These are phyloP conservation scores for Erpornis zantholeuca DNA, from an alignment of 2,113 vertebrate genomes.

Conservation along the genomic window DNA sequence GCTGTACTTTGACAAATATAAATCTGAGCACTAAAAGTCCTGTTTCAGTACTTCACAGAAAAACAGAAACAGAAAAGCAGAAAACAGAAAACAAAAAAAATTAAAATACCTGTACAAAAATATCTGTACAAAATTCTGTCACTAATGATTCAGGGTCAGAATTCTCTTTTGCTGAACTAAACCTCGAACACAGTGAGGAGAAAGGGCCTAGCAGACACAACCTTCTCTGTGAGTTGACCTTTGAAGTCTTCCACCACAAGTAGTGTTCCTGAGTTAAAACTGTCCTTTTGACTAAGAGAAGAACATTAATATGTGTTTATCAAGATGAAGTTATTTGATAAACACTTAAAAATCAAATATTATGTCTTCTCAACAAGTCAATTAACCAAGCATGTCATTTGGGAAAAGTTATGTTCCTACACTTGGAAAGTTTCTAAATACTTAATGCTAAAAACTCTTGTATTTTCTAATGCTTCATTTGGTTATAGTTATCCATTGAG, in stretches of 20 bases:
- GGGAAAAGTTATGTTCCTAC: neutral
- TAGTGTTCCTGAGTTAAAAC: neutral
- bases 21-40: neutral
- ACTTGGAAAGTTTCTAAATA: neutral
- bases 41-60: neutral
- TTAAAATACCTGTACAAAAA: too few species aligned
- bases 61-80: too few species aligned
- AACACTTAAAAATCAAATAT: neutral
- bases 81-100: too few species aligned
- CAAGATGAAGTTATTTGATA: neutral
- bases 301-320: neutral
- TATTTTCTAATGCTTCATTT: neutral
- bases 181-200: neutral
- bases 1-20: neutral
- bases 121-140: neutral
- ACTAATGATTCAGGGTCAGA: neutral
- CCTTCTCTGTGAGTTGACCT: neutral
- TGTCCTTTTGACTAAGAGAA: neutral
- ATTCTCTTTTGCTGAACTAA: neutral
- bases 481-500: neutral
- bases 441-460: neutral
- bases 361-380: neutral
- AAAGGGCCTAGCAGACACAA: neutral
- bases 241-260: neutral
- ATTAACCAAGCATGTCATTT: neutral